Base-by-base conservation (phyloP, 2,797 vertebrate genomes). In the Limnodromus scolopaceus region DNA sequence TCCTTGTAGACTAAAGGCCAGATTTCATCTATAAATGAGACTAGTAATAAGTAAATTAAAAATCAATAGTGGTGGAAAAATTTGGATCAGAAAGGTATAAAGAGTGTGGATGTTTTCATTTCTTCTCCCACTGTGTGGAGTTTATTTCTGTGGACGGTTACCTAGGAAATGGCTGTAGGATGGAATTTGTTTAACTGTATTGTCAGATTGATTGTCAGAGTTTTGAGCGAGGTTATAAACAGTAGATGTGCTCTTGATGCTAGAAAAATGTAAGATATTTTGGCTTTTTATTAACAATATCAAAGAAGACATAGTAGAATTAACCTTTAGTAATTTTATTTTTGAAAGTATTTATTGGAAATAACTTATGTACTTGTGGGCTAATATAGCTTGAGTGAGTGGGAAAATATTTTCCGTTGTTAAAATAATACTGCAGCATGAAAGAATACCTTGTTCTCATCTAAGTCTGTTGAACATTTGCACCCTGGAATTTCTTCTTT, bases 121-220 rank as follows among this genome's bases (percentile, higher is more conserved):
- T 83, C 54, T 92, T 81, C 41, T 71, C 39, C 36, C 6, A 45
- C 55, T 39, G 7, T 25, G 60, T 65, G 25, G 32, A 69, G 13
- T 81, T 81, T 87, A 81, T 81, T 87, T 87, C 55, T 84, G 70
- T 74, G 46, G 41, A 43, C 70, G 36, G 83, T 92, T 94, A 84
- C 79, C 51, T 81, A 92, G 78, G 92, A 84, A 90, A 95, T 87
- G n/a, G 9, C 19, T 87, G 83, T 65, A 77, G 51, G 60, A 51
- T 65, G n/a, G 38, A 74, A 65, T 84, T 72, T 76, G 9, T 80
- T 87, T 87, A 76, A 51, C 34, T 72, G 16, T 65, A 45, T 46
- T 77, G 25, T 82, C 57, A 91, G 32, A 20, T 16, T 78, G 65
- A 78, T 53, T 92, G 34, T 28, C 38, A 83, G 65, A 48, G 14